A percentile compares a stretch with the other conserved stretches of the same genome.
Evolutionary conservation across 2,797 vertebrate genomes (phyloP).

Genomic region (Chrysocyon brachyurus): DNA sequence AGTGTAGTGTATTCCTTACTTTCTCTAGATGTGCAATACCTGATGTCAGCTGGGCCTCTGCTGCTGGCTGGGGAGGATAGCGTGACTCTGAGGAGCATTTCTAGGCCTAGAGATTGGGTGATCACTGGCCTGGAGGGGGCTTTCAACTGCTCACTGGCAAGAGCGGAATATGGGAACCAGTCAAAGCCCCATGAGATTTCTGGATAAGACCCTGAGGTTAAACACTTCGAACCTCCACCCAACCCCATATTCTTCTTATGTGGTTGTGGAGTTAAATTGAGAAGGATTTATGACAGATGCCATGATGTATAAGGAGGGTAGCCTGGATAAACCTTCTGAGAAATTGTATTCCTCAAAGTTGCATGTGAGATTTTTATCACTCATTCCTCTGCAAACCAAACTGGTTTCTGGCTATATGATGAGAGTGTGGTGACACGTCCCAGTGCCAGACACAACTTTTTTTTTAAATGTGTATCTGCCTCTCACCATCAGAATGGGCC

Average conservation of each 20-base stretch:
- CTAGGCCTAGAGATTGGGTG: background rate
- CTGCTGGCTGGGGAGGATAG: background rate
- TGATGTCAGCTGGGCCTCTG: background rate
- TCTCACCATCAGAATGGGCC: background rate
- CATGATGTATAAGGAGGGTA: background rate
- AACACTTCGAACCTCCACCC: background rate
- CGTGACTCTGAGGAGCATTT: background rate
- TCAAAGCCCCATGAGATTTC: background rate
- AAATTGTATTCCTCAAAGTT: slow-evolving; percentile 6
- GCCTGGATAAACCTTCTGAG: background rate
- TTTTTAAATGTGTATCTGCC: background rate
- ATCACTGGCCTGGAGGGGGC: background rate
- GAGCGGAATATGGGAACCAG: background rate
- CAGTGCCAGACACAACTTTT: no score
- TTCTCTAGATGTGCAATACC: background rate
- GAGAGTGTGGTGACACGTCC: background rate
- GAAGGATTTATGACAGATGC: background rate
- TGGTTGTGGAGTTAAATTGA: background rate
- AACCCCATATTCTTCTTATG: background rate
- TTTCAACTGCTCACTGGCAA: background rate
- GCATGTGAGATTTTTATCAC: background rate
- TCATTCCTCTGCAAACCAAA: background rate
- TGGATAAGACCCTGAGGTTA: background rate
- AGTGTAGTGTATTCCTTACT: background rate
- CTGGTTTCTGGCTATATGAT: background rate